Evolutionary conservation across 2,113 vertebrate genomes (phyloP).

Genomic region (Prionailurus viverrinus): DNA sequence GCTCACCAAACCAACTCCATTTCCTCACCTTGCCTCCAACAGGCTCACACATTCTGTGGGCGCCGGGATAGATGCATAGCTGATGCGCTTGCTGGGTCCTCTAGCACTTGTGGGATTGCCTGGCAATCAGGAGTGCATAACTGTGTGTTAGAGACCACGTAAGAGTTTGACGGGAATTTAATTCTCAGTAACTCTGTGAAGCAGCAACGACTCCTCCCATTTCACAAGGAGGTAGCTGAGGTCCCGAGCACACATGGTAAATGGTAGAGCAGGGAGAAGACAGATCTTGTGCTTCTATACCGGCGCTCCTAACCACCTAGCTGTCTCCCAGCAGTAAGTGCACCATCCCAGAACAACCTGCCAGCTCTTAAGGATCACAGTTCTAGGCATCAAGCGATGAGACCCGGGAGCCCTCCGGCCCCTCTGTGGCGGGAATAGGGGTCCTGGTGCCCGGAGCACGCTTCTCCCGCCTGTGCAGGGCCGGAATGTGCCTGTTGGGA

Average conservation of each 20-base stretch:
- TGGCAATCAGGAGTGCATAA: not conserved
- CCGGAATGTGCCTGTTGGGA: not conserved
- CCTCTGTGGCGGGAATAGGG: not conserved
- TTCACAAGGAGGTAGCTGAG: not conserved
- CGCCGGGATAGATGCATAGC: accelerated
- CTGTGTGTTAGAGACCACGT: not conserved
- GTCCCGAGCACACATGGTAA: not conserved
- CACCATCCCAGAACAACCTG: not conserved
- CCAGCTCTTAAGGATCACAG: not conserved
- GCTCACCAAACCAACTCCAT: not conserved
- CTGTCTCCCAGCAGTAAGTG: too few relatives aligned
- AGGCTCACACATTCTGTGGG: not conserved
- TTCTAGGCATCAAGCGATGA: too few relatives aligned
- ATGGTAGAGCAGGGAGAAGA: not conserved
- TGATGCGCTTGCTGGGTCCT: accelerated
- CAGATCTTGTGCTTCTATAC: too few relatives aligned
- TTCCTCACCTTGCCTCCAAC: not conserved
- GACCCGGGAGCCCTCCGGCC: not conserved
- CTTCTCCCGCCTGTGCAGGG: not conserved
- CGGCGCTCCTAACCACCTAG: not conserved
- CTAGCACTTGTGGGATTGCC: not conserved
- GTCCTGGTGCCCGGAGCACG: accelerated
- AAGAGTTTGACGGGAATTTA: not conserved
- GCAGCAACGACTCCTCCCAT: not conserved
- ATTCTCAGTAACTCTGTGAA: not conserved